A percentile compares a stretch with the other conserved stretches of the same genome.
phyloP scores from a whole-genome alignment of 2,113 vertebrate species.

The Scopus umbretta region DNA sequence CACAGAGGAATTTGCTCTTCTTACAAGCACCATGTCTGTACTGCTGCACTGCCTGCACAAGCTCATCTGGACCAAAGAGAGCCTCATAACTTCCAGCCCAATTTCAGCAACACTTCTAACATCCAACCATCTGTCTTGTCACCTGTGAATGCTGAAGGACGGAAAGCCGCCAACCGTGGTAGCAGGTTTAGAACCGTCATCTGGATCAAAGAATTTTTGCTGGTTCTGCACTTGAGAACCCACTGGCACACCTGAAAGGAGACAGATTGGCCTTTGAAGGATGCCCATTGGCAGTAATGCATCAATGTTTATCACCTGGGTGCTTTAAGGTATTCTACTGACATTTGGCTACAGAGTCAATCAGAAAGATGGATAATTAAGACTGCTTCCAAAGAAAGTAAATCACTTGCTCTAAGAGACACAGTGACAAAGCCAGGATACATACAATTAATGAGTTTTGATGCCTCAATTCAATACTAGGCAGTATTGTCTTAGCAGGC shows the following conservation, averaged over 20 bases:
- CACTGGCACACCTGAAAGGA: conserved; percentile 89
- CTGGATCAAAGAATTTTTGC: conserved; percentile 97
- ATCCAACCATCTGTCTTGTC: not conserved
- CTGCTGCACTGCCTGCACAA: not conserved
- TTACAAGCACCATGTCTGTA: not conserved
- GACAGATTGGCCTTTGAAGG: not conserved
- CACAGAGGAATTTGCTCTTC: not conserved
- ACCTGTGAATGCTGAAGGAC: conserved; percentile 94
- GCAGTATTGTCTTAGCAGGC: not conserved
- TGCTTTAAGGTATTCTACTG: not conserved
- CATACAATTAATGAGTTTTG: not conserved
- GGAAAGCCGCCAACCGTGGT: conserved; percentile 93
- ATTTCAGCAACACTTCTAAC: not conserved
- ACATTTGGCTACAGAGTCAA: not conserved
- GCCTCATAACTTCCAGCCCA: not conserved
- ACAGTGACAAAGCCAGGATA: not conserved
- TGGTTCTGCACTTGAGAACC: conserved; percentile 94
- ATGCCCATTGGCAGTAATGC: accelerated
- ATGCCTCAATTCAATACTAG: not conserved
- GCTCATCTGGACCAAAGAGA: not conserved
- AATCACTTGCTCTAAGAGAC: not conserved
- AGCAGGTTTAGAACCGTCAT: conserved; percentile 95
- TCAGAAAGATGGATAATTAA: not conserved
- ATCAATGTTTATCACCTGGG: not conserved
- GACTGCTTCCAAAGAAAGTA: not conserved